Evolutionary conservation across 1,140 invertebrate genomes (phyloP).

Genomic region (Procambarus virginalis): DNA sequence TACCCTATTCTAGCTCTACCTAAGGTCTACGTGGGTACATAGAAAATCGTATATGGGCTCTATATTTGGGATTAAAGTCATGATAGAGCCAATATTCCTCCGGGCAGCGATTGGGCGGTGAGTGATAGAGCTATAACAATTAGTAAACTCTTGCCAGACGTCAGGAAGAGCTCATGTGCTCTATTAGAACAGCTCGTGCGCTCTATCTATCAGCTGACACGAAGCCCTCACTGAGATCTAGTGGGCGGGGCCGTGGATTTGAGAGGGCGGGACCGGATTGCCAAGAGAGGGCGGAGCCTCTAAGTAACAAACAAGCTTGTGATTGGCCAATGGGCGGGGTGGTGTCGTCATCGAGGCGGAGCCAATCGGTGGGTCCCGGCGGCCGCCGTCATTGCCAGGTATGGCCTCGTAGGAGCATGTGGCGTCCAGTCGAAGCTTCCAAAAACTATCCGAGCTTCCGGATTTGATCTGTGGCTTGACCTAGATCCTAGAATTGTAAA

Average conservation of each 20-base stretch:
- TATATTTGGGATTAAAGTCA: no score
- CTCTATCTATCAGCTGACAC: not conserved
- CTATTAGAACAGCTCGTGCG: not conserved
- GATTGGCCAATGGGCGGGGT: not conserved
- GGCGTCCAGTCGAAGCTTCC: not conserved
- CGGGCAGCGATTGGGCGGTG: not conserved
- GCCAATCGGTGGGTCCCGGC: not conserved
- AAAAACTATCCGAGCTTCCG: not conserved
- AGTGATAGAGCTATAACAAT: not conserved
- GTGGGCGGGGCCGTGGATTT: not conserved
- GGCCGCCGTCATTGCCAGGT: constrained; percentile 7
- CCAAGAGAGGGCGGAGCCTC: not conserved
- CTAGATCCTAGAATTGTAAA: not conserved
- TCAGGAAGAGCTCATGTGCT: not conserved
- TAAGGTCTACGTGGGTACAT: no score
- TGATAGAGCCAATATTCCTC: no score
- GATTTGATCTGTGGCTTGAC: constrained; percentile 14
- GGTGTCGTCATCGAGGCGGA: constrained; percentile 1
- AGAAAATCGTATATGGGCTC: no score
- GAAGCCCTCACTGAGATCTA: not conserved
- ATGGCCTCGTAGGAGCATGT: not conserved
- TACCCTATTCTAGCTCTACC: no score
- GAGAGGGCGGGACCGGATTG: not conserved
- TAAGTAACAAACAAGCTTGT: not conserved
- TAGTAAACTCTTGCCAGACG: not conserved